Conservation (phyloP, 2,113 vertebrate genomes). For the Panthera leo region DNA sequence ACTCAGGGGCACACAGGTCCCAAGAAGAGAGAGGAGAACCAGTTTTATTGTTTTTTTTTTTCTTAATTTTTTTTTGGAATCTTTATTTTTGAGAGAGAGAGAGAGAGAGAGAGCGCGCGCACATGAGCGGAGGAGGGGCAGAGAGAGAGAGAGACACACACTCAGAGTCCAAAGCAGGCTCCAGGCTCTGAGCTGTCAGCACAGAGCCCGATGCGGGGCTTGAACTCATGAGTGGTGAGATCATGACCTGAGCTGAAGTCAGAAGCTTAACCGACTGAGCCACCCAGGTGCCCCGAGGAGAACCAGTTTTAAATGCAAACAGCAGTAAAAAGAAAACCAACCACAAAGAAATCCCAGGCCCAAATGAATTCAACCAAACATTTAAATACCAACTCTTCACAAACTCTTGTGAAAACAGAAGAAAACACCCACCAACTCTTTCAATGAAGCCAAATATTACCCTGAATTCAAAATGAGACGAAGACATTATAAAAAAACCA, state of each 20-base stretch:
- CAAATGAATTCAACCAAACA: not conserved
- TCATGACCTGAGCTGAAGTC: no score
- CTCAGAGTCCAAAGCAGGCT: no score
- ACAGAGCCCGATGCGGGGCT: no score
- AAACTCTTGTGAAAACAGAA: conserved; percentile 13
- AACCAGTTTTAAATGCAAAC: not conserved
- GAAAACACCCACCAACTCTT: not conserved
- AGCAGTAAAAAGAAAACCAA: not conserved
- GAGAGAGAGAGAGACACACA: no score
- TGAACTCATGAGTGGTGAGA: no score
- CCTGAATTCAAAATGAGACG: not conserved
- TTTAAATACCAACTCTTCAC: not conserved
- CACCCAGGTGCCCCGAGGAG: no score
- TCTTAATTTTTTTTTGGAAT: no score
- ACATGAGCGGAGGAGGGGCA: no score
- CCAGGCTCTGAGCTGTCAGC: no score
- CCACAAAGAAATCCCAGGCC: not conserved
- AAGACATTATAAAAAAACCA: not conserved
- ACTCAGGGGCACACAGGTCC: not conserved
- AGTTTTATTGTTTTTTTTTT: not conserved
- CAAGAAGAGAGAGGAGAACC: not conserved
- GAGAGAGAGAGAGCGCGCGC: no score
- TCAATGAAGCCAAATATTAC: not conserved
- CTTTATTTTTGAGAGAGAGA: no score
- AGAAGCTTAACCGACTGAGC: no score